phyloP scores from a whole-genome alignment of 2,888 invertebrate species.

The Xestia sexstrigata region DNA sequence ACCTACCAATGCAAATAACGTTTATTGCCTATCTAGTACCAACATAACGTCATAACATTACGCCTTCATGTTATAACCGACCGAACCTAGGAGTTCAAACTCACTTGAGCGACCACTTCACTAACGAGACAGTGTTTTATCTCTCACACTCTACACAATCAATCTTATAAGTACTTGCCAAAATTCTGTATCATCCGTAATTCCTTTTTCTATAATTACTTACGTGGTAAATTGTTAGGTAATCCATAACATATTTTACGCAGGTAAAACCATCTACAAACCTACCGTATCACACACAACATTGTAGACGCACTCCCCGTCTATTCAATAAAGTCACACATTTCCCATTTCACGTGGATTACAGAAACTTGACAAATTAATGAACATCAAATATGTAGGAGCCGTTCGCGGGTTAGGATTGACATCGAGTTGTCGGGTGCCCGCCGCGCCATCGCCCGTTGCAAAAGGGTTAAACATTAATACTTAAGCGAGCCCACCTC shows the following conservation, averaged over 20 bases:
- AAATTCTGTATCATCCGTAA: background rate
- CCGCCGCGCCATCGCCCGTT: constrained; percentile 75
- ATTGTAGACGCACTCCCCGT: constrained; percentile 10
- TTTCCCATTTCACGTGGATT: constrained; percentile 60
- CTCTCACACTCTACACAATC: too few relatives aligned
- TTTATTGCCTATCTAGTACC: too few relatives aligned
- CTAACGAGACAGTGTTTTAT: too few relatives aligned
- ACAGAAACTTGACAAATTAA: constrained; percentile 85
- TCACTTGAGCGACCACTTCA: too few relatives aligned
- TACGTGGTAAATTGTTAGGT: background rate
- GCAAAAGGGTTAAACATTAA: constrained; percentile 89
- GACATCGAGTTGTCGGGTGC: constrained; percentile 85
- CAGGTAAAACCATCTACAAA: background rate
- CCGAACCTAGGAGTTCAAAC: too few relatives aligned
- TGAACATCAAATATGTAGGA: constrained; percentile 87
- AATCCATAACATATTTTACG: background rate
- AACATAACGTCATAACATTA: too few relatives aligned
- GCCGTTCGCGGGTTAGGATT: constrained; percentile 81
- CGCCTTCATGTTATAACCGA: too few relatives aligned
- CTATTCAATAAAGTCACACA: constrained; percentile 53
- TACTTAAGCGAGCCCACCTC: constrained; percentile 86
- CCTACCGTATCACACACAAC: background rate
- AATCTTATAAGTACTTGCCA: too few relatives aligned
- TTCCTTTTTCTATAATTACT: background rate
- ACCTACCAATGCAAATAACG: too few relatives aligned